Base-by-base conservation (phyloP, 2,888 invertebrate species). In the Matsumyia berberina region DNA sequence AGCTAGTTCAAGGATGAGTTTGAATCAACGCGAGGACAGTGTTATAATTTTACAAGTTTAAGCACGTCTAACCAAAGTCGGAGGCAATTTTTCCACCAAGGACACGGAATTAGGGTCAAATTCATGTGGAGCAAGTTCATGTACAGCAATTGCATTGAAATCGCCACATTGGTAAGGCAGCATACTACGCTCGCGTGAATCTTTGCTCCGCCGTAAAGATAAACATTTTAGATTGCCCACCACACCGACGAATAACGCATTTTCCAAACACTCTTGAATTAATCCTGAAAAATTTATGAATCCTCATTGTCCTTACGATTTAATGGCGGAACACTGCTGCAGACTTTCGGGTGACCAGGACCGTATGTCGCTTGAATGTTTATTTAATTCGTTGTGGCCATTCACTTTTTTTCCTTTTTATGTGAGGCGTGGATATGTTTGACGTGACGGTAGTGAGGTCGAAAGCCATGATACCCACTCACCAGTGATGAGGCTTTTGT, bases 41-140 rank as follows among this genome's bases (percentile, higher is more conserved):
- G 29, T 12, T 42, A 42, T 60, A 60, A 60, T 60, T 60, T 60
- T 29, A 9, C 29, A 60, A 60, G 12, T 42, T 60, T 29, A 42
- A 60, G 29, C 58, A 60, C 58, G 58, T 60, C 4, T 24, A 24
- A 11, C 15, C 15, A 15, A 15, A 15, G 55, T 12, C 9, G 37
- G n/a, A n/a, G n/a, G n/a, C 37, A 39, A 42, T 42, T 42, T n/a
- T 15, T 15, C 42, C 29, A 42, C 2, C 17, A 29, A 58, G 39
- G 24, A 42, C 58, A 42, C 42, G 42, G 15, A 60, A 60, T 60
- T 60, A 42, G 58, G 58, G 58, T 60, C 58, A 60, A 60, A 42
- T 60, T 60, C 29, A 29, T 58, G 24, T 24, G 24, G 4, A 24
- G 24, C n/a, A n/a, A n/a, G n/a, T n/a, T n/a, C n/a, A n/a, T n/a